Evolutionary conservation across 2,113 vertebrate genomes (phyloP), one percentile per base, ranked within the genome.

Genomic region (Gallinago jamesoni): DNA sequence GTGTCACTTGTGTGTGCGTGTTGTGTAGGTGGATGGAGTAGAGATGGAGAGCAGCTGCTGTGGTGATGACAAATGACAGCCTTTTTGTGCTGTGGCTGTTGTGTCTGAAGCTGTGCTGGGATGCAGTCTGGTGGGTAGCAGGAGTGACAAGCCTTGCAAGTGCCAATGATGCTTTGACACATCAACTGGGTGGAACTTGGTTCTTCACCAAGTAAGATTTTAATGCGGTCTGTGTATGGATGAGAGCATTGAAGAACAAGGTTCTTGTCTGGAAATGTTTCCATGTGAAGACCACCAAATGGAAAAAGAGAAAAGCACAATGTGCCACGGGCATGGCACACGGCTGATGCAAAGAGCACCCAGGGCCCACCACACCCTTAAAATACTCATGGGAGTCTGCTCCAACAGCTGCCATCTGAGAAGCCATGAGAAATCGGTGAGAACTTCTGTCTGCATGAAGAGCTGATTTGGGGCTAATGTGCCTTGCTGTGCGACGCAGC

Each of bases 91-190:
- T 41, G 39, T 64, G 48, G 27, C 48, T n/a, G 35, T 59, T 75
- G 43, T 33, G 35, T 45, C 56, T 52, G 75, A 52, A 80, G 37
- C 48, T 35, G 43, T 45, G 56, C 62, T 59, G 69, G 50, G 69
- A 31, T 20, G 21, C 63, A 47, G 17, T 33, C 10, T 0, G 23
- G 6, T 48, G 57, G 30, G 37, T 45, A 55, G 33, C 57, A 39
- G 24, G 35, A 63, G 33, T 27, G 47, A 57, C 62, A 48, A 87
- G 50, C 57, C 84, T 92, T 66, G 70, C 39, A 47, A 3, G 1
- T 69, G 35, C 33, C 45, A 80, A 7, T 90, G 93, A 94, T 60
- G 73, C 96, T 95, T 97, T 79, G 96, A 89, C 82, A 87, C 25
- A 25, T 24, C 82, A 7, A 43, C 41, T 43, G 41, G 41, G 55